A percentile compares a stretch with the other conserved stretches of the same genome.
phyloP scores from a whole-genome alignment of 2,797 vertebrate species.

The Notoglanidium macrostoma region DNA sequence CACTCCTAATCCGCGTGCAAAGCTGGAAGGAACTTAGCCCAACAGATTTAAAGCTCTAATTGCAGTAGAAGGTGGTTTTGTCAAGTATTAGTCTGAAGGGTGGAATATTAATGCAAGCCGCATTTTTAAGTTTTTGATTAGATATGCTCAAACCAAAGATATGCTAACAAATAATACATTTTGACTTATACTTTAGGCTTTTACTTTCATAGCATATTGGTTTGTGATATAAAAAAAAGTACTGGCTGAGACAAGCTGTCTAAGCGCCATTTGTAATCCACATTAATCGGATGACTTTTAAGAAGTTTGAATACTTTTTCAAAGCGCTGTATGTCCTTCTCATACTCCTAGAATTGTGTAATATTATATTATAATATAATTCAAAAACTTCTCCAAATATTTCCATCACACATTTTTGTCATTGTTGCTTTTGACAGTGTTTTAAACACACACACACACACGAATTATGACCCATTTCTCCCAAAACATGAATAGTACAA shows the following conservation, averaged over 20 bases:
- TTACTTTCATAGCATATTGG: background rate
- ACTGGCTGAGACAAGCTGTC: background rate
- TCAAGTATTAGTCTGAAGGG: background rate
- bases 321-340: background rate
- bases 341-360: background rate
- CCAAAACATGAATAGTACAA: background rate
- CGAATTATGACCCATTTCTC: background rate
- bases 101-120: background rate
- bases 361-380: background rate
- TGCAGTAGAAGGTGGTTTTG: background rate
- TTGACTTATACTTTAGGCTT: background rate
- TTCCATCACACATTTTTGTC: background rate
- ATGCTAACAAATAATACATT: background rate
- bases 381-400: background rate
- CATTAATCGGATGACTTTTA: background rate
- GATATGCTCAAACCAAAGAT: background rate
- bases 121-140: background rate
- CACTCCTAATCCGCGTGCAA: background rate
- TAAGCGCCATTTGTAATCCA: background rate
- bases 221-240: no score
- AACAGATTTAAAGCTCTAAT: background rate
- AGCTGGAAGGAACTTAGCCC: background rate
- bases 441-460: background rate
- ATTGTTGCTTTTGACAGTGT: background rate
- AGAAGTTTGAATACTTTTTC: background rate